Conservation (phyloP, 2,888 invertebrate species). For the Zelleria hepariella region DNA sequence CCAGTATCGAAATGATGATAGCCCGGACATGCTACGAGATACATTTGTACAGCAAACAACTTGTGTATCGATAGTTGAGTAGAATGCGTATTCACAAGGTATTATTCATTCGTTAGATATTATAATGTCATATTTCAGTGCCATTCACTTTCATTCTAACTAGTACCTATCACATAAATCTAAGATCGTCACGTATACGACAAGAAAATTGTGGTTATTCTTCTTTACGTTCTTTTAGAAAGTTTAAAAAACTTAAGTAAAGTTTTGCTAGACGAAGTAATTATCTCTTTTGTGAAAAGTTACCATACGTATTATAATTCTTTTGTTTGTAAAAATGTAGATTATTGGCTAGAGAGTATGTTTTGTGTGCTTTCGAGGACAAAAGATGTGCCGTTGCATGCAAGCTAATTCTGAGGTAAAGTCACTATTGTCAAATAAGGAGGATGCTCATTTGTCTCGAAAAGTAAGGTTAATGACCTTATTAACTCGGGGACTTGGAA, state of each 20-base stretch:
- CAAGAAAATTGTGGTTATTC: background rate
- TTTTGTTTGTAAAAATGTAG: background rate
- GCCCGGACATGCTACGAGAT: background rate
- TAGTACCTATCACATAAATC: no score
- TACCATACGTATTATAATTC: slow-evolving; percentile 19
- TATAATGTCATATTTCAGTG: background rate
- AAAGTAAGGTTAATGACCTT: slow-evolving; percentile 1
- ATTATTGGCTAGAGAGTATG: background rate
- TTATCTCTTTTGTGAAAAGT: background rate
- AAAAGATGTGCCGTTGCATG: background rate
- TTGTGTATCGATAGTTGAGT: background rate
- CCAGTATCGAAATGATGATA: slow-evolving; percentile 26
- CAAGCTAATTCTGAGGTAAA: background rate
- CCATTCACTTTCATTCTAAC: background rate
- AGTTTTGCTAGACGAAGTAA: background rate
- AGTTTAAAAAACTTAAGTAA: background rate
- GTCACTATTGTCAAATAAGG: background rate
- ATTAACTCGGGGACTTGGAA: background rate
- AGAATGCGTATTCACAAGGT: background rate
- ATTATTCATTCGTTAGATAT: background rate
- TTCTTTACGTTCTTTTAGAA: background rate
- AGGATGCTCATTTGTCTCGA: background rate
- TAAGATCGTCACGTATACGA: background rate
- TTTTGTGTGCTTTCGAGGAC: background rate
- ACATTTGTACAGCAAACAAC: background rate